Percentiles rank a stretch among this genome's conserved stretches.
Conservation (phyloP, 2,797 vertebrate genomes). For the Enteromius fasciolatus region DNA sequence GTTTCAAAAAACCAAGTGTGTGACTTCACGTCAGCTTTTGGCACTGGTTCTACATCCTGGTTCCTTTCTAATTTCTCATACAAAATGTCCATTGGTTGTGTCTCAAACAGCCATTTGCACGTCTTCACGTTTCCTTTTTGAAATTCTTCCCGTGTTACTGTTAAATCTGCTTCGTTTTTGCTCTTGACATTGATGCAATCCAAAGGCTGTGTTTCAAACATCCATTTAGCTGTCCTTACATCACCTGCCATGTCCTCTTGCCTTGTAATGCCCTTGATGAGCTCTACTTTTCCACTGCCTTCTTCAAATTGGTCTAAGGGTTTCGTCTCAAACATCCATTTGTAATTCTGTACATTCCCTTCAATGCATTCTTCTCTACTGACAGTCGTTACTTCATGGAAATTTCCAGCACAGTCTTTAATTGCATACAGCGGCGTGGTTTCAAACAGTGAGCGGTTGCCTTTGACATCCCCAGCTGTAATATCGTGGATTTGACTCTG, state of each 20-base stretch:
- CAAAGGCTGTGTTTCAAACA: conserved; percentile 92
- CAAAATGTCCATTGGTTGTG: conserved; percentile 88
- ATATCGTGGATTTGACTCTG: conserved; percentile 85
- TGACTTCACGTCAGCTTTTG: conserved; percentile 89
- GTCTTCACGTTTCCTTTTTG: conserved; percentile 90
- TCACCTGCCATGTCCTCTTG: conserved; percentile 89
- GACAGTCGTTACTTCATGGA: conserved; percentile 90
- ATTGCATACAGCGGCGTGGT: conserved; percentile 89
- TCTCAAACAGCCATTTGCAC: conserved; percentile 93
- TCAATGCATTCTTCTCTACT: conserved; percentile 89
- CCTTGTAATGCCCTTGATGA: conserved; percentile 93
- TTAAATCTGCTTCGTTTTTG: conserved; percentile 71
- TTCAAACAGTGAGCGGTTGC: conserved; percentile 88
- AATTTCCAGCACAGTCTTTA: conserved; percentile 88
- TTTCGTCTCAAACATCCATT: conserved; percentile 94
- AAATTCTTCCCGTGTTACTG: conserved; percentile 74
- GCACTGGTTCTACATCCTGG: conserved; percentile 76
- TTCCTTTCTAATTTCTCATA: conserved; percentile 85
- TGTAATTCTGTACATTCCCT: conserved; percentile 88
- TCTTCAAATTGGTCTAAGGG: conserved; percentile 92
- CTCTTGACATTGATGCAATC: conserved; percentile 83
- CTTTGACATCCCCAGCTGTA: conserved; percentile 83
- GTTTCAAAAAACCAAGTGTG: conserved; percentile 94
- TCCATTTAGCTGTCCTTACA: conserved; percentile 92
- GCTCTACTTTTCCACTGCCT: conserved; percentile 85